Percentiles rank a stretch among this genome's conserved stretches.
Conservation (phyloP, 2,797 vertebrate genomes). For the Gymnothorax reevesii region DNA sequence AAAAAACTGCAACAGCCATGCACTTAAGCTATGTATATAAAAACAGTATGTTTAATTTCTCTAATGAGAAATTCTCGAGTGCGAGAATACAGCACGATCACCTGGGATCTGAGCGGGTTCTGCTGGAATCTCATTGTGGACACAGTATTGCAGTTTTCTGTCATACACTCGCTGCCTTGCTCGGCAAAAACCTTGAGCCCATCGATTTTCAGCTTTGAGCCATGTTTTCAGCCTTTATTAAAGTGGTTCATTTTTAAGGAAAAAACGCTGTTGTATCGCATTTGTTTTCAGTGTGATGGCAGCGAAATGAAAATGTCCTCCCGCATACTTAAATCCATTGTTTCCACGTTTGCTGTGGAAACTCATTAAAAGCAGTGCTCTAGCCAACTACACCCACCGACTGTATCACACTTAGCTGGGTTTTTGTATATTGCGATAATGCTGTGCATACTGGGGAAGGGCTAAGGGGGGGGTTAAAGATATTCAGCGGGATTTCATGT, state of each 20-base stretch:
- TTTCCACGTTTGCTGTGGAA: slow-evolving; percentile 1
- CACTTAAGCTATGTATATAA: not conserved
- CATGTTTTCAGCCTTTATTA: not conserved
- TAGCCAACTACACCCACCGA: not conserved
- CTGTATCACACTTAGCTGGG: slow-evolving; percentile 8
- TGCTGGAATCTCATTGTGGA: not conserved
- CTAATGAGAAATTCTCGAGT: not conserved
- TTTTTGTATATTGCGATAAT: not conserved
- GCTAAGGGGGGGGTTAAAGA: not conserved
- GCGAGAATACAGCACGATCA: not conserved
- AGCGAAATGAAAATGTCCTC: slow-evolving; percentile 13
- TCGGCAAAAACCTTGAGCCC: not conserved
- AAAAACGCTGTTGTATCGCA: not conserved
- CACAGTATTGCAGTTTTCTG: not conserved
- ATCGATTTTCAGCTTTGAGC: slow-evolving; percentile 3
- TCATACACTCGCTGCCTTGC: not conserved
- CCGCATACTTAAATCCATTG: slow-evolving; percentile 14
- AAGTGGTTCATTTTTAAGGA: not conserved
- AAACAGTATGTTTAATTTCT: not conserved
- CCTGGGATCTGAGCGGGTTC: not conserved
- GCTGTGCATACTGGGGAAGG: not conserved
- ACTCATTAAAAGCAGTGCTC: not conserved
- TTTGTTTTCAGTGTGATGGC: slow-evolving; percentile 8
- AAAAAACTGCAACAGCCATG: not conserved
- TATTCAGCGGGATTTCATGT: not conserved